These are phyloP conservation scores for Lasioglossum figueresi DNA, from an alignment of 2,888 invertebrate genomes.

Conservation along the genomic window DNA sequence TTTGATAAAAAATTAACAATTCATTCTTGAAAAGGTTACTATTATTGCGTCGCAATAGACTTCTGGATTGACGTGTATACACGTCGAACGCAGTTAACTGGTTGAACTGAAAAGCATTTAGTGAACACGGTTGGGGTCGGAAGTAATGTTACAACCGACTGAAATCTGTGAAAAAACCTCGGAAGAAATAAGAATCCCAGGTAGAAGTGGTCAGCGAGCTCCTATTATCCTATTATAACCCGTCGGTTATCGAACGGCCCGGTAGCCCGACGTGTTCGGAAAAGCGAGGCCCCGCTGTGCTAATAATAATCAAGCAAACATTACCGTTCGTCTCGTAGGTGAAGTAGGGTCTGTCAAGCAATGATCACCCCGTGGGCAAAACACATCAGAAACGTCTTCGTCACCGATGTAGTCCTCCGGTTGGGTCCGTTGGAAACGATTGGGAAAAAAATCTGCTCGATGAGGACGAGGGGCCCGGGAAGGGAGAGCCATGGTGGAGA, in stretches of 20 bases:
- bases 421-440: conserved; percentile 37
- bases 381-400: conserved; percentile 48
- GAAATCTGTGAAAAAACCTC: too few relatives aligned
- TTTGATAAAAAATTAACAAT: too few relatives aligned
- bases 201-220: background rate
- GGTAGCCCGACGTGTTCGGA: background rate
- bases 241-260: background rate
- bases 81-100: too few relatives aligned
- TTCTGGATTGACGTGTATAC: too few relatives aligned
- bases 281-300: background rate
- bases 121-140: too few relatives aligned
- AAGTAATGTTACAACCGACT: too few relatives aligned
- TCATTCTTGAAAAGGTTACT: too few relatives aligned
- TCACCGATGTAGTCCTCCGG: conserved; percentile 33
- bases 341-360: conserved; percentile 14
- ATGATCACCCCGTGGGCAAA: conserved; percentile 1
- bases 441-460: conserved; percentile 45
- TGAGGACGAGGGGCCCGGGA: conserved; percentile 36
- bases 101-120: too few relatives aligned
- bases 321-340: background rate
- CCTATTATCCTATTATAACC: too few relatives aligned
- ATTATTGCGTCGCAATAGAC: too few relatives aligned
- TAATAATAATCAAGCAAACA: too few relatives aligned
- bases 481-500: background rate
- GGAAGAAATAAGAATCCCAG: background rate